Evolutionary conservation across 2,113 vertebrate species (phyloP).

Genomic region (Cryptoleucopteryx plumbea): DNA sequence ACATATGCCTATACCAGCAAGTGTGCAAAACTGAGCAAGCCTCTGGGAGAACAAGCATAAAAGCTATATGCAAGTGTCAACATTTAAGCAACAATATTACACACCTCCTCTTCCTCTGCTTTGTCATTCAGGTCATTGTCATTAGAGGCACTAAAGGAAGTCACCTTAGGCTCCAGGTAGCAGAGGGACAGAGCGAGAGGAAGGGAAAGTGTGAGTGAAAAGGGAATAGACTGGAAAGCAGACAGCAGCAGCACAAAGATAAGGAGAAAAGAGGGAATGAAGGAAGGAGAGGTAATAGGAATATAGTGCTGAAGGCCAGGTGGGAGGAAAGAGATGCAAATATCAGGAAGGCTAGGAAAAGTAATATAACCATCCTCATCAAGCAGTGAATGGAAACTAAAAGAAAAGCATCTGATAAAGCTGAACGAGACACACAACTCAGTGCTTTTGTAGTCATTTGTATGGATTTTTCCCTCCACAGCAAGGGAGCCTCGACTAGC

Average conservation of each 20-base stretch:
- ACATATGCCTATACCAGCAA: background rate
- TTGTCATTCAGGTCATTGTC: constrained; percentile 72
- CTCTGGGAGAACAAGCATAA: background rate
- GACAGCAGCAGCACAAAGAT: constrained; percentile 89
- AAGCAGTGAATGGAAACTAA: constrained; percentile 71
- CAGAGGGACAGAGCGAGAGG: constrained; percentile 91
- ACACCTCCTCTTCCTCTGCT: constrained; percentile 84
- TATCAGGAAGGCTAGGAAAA: constrained; percentile 79
- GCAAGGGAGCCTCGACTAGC: constrained; percentile 2
- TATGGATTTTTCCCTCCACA: background rate
- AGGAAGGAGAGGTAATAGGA: constrained; percentile 76
- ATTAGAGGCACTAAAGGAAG: constrained; percentile 65
- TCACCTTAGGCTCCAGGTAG: constrained; percentile 85
- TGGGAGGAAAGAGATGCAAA: constrained; percentile 78
- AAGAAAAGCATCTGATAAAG: constrained; percentile 66
- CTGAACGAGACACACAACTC: constrained; percentile 62
- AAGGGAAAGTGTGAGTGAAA: constrained; percentile 86
- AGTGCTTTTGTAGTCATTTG: background rate
- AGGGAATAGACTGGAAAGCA: constrained; percentile 86
- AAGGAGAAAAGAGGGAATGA: constrained; percentile 86
- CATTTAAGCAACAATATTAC: constrained; percentile 76
- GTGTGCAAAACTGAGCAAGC: constrained; percentile 5
- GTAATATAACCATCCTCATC: constrained; percentile 77
- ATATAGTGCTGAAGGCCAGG: constrained; percentile 69
- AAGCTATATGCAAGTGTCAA: constrained; percentile 11